Evolutionary conservation across 2,113 vertebrate genomes (phyloP), one percentile per base, ranked within the genome.

Genomic region (Fregata magnificens): DNA sequence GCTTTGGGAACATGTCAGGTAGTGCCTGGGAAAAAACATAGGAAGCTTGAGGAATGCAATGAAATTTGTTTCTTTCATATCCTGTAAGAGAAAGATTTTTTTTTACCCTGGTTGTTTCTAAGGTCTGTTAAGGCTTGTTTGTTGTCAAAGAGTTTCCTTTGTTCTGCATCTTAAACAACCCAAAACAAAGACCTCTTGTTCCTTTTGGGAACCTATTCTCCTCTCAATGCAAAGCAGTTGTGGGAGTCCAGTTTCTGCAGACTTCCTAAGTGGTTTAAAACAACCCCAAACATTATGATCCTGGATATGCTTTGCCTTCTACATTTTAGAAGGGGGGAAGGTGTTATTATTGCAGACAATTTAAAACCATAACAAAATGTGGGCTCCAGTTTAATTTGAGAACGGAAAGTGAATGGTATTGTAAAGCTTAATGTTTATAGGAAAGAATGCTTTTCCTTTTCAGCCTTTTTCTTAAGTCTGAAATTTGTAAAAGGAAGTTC

Each of bases 371-470:
- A 87, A 96, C 55, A 86, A 94, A 96, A 85, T 32, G 50, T 8
- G 38, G 58, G 40, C 80, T 92, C n/a, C 2, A 4, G 45, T 96
- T 96, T 94, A 95, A 95, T 91, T 95, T 94, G 85, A 92, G 92
- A 96, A 79, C 1, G 26, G 95, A 97, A 96, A 82, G 44, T 0
- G 0, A 90, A 82, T 34, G 47, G 74, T 87, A 93, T 95, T 95
- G 72, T 95, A 95, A 96, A 96, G 20, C 47, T 85, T 70, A 77
- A 88, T 94, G 93, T 96, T 95, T 95, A 88, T 92, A 92, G 77
- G 32, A 95, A 96, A 86, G 56, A 94, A 91, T 92, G 79, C 26
- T 94, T 93, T 91, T 95, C 80, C 81, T 96, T 97, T 94, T 96
- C 58, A 86, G 47, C 8, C 40, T 86, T 93, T 94, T 96, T 61